phyloP scores from a whole-genome alignment of 2,113 vertebrate species.

The Megaceryle torquata region DNA sequence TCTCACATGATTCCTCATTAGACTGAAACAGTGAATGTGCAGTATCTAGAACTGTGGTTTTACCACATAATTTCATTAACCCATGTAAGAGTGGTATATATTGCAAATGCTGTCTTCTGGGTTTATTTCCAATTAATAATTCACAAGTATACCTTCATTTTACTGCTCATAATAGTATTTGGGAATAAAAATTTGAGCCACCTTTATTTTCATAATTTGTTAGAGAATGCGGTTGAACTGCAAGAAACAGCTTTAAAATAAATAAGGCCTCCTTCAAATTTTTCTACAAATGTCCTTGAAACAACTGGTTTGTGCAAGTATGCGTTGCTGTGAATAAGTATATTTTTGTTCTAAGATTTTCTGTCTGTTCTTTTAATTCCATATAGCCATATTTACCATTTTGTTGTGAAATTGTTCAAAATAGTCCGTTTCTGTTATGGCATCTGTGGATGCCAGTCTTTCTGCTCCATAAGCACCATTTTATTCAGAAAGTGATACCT shows the following conservation, averaged over 20 bases:
- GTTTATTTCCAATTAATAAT: not conserved
- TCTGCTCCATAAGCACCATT: not conserved
- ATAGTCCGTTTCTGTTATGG: not conserved
- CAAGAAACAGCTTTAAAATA: not conserved
- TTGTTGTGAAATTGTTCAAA: not conserved
- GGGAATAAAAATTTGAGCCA: not conserved
- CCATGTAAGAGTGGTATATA: fast-evolving
- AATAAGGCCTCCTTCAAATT: not conserved
- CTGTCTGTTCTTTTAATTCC: not conserved
- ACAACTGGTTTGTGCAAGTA: not conserved
- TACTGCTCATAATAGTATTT: not conserved
- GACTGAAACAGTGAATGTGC: not conserved
- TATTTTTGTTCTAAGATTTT: not conserved
- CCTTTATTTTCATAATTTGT: not conserved
- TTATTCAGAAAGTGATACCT: not conserved
- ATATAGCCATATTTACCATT: not conserved
- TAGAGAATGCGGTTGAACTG: not conserved
- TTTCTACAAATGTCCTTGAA: not conserved
- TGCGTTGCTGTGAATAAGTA: not conserved
- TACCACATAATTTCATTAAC: not conserved
- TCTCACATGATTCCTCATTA: not conserved
- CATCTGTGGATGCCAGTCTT: not conserved
- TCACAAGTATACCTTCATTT: not conserved
- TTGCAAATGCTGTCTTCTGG: fast-evolving
- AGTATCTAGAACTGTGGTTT: not conserved